phyloP scores from a whole-genome alignment of 2,797 vertebrate species.

The Amblyopsis hoosieri region DNA sequence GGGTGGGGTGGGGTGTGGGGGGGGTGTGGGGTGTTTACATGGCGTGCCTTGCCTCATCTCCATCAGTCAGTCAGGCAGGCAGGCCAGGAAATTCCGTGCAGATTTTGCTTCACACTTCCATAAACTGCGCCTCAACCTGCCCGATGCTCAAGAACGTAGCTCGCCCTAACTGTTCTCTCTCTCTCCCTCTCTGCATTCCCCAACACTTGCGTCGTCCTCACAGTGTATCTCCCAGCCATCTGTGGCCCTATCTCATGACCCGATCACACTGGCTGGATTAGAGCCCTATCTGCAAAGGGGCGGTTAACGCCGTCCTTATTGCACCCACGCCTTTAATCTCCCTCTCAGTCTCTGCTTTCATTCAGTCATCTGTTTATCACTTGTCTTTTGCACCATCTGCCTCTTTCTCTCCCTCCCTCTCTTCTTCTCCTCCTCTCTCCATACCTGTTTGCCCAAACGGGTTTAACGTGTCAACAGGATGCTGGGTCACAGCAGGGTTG shows the following conservation, averaged over 20 bases:
- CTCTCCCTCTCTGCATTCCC: slow-evolving; percentile 42
- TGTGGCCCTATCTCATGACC: slow-evolving; percentile 20
- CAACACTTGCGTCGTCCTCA: neutral
- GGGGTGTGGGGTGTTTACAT: slow-evolving; percentile 33
- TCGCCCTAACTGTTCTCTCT: slow-evolving; percentile 47
- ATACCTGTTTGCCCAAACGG: slow-evolving; percentile 31
- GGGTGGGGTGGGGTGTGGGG: slow-evolving; percentile 3
- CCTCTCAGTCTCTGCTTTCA: slow-evolving; percentile 3
- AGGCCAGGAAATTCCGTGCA: slow-evolving; percentile 48
- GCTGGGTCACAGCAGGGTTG: slow-evolving; percentile 26
- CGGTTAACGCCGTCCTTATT: slow-evolving; percentile 12
- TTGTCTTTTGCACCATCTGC: slow-evolving; percentile 30
- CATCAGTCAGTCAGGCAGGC: slow-evolving; percentile 55
- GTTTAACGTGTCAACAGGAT: slow-evolving; percentile 37
- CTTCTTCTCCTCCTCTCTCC: slow-evolving; percentile 1
- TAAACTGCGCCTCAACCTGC: slow-evolving; percentile 60
- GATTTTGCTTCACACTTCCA: slow-evolving; percentile 51
- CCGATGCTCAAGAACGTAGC: neutral
- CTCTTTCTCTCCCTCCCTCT: neutral
- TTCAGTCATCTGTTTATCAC: slow-evolving; percentile 14
- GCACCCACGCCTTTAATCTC: neutral
- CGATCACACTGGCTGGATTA: neutral
- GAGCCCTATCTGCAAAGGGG: slow-evolving; percentile 1
- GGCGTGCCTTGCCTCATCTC: slow-evolving; percentile 48
- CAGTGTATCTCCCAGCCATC: slow-evolving; percentile 20